A percentile compares a stretch with the other conserved stretches of the same genome.
These are phyloP conservation scores for Ophioninae sp. DNA, from an alignment of 2,888 invertebrate species.

Conservation along the genomic window DNA sequence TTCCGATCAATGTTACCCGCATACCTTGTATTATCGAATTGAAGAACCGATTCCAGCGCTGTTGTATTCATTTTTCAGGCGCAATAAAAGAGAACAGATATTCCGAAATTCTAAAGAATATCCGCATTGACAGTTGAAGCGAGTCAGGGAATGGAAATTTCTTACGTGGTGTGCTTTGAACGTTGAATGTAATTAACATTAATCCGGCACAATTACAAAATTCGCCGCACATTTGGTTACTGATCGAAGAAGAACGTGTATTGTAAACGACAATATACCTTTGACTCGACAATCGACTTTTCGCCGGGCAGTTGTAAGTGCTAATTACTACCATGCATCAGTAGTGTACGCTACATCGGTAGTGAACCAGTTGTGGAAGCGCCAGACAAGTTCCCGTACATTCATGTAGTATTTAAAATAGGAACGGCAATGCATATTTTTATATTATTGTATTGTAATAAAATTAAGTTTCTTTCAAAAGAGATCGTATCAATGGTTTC, in stretches of 20 bases:
- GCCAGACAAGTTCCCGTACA: constrained; percentile 5
- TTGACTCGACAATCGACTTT: constrained; percentile 8
- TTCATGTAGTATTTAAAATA: constrained; percentile 25
- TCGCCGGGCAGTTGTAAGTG: constrained; percentile 38
- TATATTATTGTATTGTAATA: constrained; percentile 50
- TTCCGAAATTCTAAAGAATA: not conserved
- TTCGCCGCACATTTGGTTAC: not conserved
- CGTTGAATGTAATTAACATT: not conserved
- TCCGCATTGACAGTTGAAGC: not conserved
- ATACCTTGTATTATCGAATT: constrained; percentile 2
- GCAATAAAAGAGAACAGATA: constrained; percentile 21
- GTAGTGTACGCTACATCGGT: not conserved
- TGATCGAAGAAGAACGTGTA: not conserved
- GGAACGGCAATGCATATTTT: constrained; percentile 36
- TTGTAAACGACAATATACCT: not conserved
- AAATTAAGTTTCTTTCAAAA: constrained; percentile 18
- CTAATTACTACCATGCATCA: constrained; percentile 28
- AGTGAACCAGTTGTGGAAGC: constrained; percentile 17
- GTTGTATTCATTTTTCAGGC: constrained; percentile 32
- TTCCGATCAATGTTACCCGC: not conserved
- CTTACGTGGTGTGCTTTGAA: not conserved
- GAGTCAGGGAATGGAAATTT: not conserved
- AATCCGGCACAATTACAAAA: constrained; percentile 10
- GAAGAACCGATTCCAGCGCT: not conserved
- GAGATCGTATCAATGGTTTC: not conserved